Conservation (phyloP, 2,888 invertebrate species). For the Ecdyonurus torrentis region DNA sequence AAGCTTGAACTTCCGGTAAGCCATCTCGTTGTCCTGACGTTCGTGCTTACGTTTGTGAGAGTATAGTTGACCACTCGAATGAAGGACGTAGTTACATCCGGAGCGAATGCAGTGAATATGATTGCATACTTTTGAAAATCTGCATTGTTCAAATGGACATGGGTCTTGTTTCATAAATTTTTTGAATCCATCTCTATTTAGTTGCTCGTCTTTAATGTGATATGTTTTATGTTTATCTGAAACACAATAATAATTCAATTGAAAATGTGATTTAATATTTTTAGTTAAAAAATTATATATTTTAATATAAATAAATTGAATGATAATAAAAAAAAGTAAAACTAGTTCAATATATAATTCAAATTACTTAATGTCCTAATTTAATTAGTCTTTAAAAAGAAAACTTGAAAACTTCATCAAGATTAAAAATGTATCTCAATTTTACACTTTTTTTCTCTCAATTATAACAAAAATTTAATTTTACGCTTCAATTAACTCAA, state of each 20-base stretch:
- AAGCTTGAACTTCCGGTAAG: constrained; percentile 59
- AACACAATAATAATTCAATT: constrained; percentile 17
- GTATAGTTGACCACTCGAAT: constrained; percentile 90
- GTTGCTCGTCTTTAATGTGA: constrained; percentile 92
- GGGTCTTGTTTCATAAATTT: constrained; percentile 96
- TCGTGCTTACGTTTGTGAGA: constrained; percentile 97
- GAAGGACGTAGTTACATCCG: constrained; percentile 88
- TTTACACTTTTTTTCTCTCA: too few relatives aligned
- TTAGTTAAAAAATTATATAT: too few relatives aligned
- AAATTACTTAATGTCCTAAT: neutral
- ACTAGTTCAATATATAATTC: too few relatives aligned
- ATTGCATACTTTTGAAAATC: constrained; percentile 89
- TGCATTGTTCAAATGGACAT: constrained; percentile 80
- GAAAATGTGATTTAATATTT: neutral
- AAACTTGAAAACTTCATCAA: too few relatives aligned
- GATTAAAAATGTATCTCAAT: too few relatives aligned
- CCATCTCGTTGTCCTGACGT: constrained; percentile 78
- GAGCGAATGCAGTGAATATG: constrained; percentile 96
- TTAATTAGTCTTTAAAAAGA: too few relatives aligned
- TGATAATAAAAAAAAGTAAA: too few relatives aligned
- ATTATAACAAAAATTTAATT: too few relatives aligned
- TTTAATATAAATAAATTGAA: too few relatives aligned
- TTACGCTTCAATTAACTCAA: too few relatives aligned
- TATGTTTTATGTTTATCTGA: constrained; percentile 97
- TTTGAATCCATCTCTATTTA: constrained; percentile 92